Conservation (phyloP, 2,113 vertebrate species). For the Semnornis frantzii region DNA sequence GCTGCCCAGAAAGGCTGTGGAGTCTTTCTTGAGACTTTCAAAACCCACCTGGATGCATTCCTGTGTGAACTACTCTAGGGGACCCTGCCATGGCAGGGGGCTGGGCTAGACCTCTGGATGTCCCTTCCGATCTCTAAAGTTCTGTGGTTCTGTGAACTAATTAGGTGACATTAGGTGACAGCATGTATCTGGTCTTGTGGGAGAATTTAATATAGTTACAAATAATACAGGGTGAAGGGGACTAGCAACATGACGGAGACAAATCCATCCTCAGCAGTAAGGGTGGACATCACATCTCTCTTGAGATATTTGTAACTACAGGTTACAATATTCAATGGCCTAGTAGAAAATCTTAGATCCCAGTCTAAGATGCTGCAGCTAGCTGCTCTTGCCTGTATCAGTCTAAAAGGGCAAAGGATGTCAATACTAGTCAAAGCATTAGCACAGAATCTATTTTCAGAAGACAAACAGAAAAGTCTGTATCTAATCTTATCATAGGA, state of each 20-base stretch:
- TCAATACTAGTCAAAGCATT: background rate
- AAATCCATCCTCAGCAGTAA: background rate
- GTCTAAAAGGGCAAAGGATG: background rate
- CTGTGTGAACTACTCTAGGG: too few species aligned
- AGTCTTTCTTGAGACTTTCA: too few species aligned
- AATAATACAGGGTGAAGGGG: background rate
- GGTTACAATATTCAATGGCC: background rate
- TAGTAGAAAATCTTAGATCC: background rate
- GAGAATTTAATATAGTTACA: background rate
- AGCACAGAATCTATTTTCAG: background rate
- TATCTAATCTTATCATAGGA: background rate
- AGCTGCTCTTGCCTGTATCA: background rate
- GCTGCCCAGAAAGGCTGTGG: too few species aligned
- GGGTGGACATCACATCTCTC: background rate
- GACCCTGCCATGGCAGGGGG: too few species aligned
- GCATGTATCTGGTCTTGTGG: background rate
- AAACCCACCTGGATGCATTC: too few species aligned
- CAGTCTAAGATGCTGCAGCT: background rate
- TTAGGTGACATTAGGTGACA: background rate
- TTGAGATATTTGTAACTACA: background rate
- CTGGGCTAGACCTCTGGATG: too few species aligned
- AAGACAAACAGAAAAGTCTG: background rate
- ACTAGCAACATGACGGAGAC: background rate
- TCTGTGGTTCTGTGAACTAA: background rate
- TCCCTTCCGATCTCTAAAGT: too few species aligned